Evolutionary conservation across 2,797 vertebrate species (phyloP), one percentile per base, ranked within the genome.

Genomic region (Sebastes nivosus): DNA sequence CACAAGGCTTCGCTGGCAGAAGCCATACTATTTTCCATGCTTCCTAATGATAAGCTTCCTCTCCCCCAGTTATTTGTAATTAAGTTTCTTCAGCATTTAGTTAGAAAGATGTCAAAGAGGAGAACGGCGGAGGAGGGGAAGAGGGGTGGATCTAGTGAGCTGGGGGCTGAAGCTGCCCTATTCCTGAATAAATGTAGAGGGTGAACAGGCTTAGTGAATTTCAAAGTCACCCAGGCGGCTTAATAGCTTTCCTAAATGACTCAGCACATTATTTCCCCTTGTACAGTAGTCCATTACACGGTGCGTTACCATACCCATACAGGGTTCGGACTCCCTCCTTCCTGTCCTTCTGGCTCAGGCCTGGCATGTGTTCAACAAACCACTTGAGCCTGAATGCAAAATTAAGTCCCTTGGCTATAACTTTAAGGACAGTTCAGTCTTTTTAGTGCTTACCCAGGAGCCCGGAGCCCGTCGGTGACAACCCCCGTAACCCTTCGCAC

Each of bases 261-360:
- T 95, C 94, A 90, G 94, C 94, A 93, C 87, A 92, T 94, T 92
- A 90, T 92, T 91, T 93, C 89, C 91, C 91, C 86, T 91, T 89
- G 91, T 93, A 93, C 90, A 84, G 92, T 84, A 90, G 90, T 93
- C 90, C 92, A 94, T 94, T 93, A 93, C 90, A 92, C 80, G 88
- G 70, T 89, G 91, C 77, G 87, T 90, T 91, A 88, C 90, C 81
- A 67, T 85, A 83, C 86, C 86, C 86, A 50, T 82, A 75, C 87
- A 84, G 85, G 77, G 83, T 67, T 67, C 42, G 82, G 83, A 83
- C 78, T 66, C 87, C 82, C 82, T 30, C 63, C 71, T 61, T 50
- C 59, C 67, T 67, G 81, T 90, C 88, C 92, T 90, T 88, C 89
- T 82, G 74, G 79, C 81, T 77, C 75, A 9, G 78, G 80, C 83